Percentiles rank a stretch among this genome's conserved stretches.
Evolutionary conservation across 2,113 vertebrate genomes (phyloP).

Genomic region (Ophthalmotilapia sp.): DNA sequence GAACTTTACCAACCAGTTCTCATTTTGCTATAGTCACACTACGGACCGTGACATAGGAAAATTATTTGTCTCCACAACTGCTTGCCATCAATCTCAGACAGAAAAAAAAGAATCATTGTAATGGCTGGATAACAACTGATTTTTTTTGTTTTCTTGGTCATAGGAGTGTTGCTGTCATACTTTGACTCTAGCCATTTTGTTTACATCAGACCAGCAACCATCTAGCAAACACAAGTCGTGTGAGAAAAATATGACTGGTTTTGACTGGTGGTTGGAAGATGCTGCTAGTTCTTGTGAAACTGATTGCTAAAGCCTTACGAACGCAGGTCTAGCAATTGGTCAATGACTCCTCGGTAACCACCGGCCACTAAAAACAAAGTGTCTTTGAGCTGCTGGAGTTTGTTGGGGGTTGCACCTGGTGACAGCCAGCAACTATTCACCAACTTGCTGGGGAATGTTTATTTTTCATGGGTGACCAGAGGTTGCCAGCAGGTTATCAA

Average conservation of each 20-base stretch:
- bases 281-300: neutral
- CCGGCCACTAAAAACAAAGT: neutral
- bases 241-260: neutral
- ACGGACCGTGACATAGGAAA: neutral
- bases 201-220: neutral
- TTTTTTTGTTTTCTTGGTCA: neutral
- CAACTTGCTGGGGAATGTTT: neutral
- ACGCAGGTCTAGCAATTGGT: neutral
- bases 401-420: neutral
- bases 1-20: neutral
- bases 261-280: neutral
- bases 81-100: neutral
- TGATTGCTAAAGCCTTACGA: neutral
- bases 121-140: neutral
- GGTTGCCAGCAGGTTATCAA: neutral
- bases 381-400: neutral
- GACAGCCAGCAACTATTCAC: neutral
- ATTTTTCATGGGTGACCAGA: neutral
- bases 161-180: neutral
- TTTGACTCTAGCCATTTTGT: neutral
- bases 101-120: neutral
- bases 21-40: neutral
- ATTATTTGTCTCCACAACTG: rapidly evolving
- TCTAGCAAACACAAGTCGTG: neutral
- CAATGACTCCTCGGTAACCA: neutral